These are phyloP conservation scores for Ptilonorhynchus violaceus DNA, from an alignment of 2,113 vertebrate genomes.

Conservation along the genomic window DNA sequence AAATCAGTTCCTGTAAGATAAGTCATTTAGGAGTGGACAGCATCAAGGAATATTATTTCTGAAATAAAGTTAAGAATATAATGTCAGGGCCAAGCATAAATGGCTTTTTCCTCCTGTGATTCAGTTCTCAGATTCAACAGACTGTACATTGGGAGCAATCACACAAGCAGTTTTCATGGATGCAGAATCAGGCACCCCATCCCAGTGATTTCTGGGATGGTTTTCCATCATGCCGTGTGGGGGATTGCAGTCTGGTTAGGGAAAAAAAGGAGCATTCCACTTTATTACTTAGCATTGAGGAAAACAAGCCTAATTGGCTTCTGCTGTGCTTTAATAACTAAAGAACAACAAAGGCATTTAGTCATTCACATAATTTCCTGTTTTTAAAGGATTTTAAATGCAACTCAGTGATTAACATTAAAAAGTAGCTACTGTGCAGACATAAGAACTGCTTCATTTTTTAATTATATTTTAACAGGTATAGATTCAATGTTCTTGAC, in stretches of 20 bases:
- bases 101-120: not conserved
- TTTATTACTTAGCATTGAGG: slow-evolving; percentile 49
- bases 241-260: not conserved
- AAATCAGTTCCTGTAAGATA: not conserved
- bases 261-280: not conserved
- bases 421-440: slow-evolving; percentile 42
- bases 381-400: slow-evolving; percentile 59
- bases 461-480: slow-evolving; percentile 61
- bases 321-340: slow-evolving; percentile 62
- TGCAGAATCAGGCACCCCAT: not conserved
- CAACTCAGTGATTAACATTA: slow-evolving; percentile 52
- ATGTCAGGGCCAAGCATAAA: not conserved
- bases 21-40: slow-evolving; percentile 25
- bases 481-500: slow-evolving; percentile 38
- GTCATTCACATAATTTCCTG: slow-evolving; percentile 55
- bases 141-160: not conserved
- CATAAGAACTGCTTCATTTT: slow-evolving; percentile 59
- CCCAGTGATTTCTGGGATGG: not conserved
- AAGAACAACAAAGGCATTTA: slow-evolving; percentile 63
- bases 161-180: not conserved
- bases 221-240: not conserved
- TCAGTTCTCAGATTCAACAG: not conserved
- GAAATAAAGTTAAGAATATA: not conserved
- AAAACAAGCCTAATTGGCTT: slow-evolving; percentile 61
- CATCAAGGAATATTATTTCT: slow-evolving; percentile 15